phyloP scores from a whole-genome alignment of 2,797 vertebrate genomes.

The Synanceia verrucosa region DNA sequence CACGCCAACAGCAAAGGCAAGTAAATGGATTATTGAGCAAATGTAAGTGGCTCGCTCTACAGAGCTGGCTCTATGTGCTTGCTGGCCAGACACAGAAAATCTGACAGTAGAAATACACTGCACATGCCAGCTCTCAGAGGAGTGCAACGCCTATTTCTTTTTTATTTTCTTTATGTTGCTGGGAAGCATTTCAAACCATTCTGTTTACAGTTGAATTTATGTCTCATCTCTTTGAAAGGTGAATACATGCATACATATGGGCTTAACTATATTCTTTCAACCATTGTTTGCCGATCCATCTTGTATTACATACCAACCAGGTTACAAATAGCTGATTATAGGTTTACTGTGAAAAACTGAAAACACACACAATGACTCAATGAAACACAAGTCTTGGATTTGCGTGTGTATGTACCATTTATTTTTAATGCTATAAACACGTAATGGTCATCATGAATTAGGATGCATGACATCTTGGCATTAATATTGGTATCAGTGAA shows the following conservation, averaged over 20 bases:
- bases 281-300: slow-evolving; percentile 6
- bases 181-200: slow-evolving; percentile 13
- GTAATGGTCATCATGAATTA: neutral
- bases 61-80: slow-evolving; percentile 46
- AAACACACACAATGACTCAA: neutral
- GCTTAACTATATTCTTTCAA: neutral
- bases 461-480: too few species aligned
- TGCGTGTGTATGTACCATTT: neutral
- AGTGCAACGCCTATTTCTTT: slow-evolving; percentile 19
- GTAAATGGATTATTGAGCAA: slow-evolving; percentile 78
- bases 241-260: neutral
- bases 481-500: too few species aligned
- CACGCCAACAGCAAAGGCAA: slow-evolving; percentile 64
- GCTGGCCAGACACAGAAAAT: slow-evolving; percentile 36
- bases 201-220: slow-evolving; percentile 9
- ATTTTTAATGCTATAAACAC: neutral
- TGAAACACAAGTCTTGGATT: neutral
- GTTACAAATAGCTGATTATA: slow-evolving; percentile 3
- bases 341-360: neutral
- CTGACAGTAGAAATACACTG: slow-evolving; percentile 38
- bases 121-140: slow-evolving; percentile 33
- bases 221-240: neutral
- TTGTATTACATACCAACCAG: neutral
- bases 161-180: slow-evolving; percentile 25
- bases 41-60: slow-evolving; percentile 56